A percentile compares a stretch with the other conserved stretches of the same genome.
Conservation (phyloP, 2,888 invertebrate species). For the Andrena camellia region DNA sequence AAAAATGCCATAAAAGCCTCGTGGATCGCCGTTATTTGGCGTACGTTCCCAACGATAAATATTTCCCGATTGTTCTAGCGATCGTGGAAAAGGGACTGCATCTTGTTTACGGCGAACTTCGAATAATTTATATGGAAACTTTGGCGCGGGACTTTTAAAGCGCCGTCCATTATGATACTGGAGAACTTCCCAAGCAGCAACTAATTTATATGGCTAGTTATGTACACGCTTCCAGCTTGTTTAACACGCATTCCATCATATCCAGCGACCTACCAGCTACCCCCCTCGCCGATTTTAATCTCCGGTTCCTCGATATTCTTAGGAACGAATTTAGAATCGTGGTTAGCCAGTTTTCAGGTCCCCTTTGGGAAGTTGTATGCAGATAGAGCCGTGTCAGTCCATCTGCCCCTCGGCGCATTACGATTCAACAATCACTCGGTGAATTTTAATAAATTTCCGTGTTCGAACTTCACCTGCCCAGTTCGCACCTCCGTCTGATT, state of each 20-base stretch:
- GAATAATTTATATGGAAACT: slow-evolving; percentile 55
- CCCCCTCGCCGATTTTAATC: neutral
- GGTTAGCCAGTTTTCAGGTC: neutral
- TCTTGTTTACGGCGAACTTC: slow-evolving; percentile 52
- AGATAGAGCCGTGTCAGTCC: slow-evolving; percentile 46
- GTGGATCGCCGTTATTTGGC: slow-evolving; percentile 45
- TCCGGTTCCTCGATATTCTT: neutral
- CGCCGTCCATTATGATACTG: slow-evolving; percentile 52
- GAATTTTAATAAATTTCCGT: slow-evolving; percentile 49
- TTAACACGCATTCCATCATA: slow-evolving; percentile 6
- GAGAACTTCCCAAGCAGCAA: slow-evolving; percentile 31
- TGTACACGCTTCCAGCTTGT: slow-evolving; percentile 25
- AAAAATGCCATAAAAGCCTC: slow-evolving; percentile 40
- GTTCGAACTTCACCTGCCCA: slow-evolving; percentile 1
- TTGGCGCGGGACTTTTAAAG: slow-evolving; percentile 40
- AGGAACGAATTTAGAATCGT: neutral
- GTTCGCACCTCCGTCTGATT: slow-evolving; percentile 10
- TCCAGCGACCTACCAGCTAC: neutral
- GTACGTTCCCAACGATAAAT: slow-evolving; percentile 33
- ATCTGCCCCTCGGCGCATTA: slow-evolving; percentile 38
- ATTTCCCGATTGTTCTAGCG: slow-evolving; percentile 30
- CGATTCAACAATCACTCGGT: slow-evolving; percentile 38
- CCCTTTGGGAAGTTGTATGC: slow-evolving; percentile 15
- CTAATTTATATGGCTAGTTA: slow-evolving; percentile 52
- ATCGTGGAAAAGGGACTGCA: slow-evolving; percentile 32